Base-by-base conservation (phyloP, 2,113 vertebrate species). In the Eretmochelys imbricata region DNA sequence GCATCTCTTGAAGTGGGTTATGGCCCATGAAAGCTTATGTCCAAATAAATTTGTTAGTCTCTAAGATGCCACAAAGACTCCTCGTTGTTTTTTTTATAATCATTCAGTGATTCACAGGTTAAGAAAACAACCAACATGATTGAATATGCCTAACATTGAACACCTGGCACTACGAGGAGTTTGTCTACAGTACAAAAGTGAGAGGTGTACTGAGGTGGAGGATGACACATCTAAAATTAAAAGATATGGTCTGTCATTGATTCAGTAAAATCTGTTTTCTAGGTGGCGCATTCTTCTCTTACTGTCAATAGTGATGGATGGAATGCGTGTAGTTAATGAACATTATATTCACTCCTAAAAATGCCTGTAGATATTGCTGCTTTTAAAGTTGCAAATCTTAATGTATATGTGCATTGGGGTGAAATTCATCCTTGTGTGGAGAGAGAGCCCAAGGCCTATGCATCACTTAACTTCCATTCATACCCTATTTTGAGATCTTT, bases 161-260 rank as follows among this genome's bases (percentile, higher is more conserved):
- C 75, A 46, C 59, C 69, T 80, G 87, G 19, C 8, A 27, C 14
- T 20, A 75, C 24, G 75, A 84, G 46, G 38, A 48, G 42, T 69
- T 83, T 75, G 35, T 55, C n/a, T 50, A 10, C 90, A 53, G 85
- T 7, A 20, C 53, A 50, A 85, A 54, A 90, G 3, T 12, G 85
- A 91, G 91, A 79, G 2, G 10, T 84, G 1, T 84, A 46, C 57
- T 54, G 27, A 31, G 9, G 1, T 91, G 76, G 38, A 92, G 87
- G 49, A n/a, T n/a, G 10, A 75, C 12, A 53, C 53, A 69, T 48
- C 35, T 92, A 84, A 91, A 90, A 92, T 8, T 59, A 80, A 50
- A 49, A 84, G 31, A 50, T 50, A 5, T 8, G 22, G n/a, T 90
- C 87, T 75, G 50, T 75, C 4, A 79, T 79, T 83, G 90, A 80